A percentile compares a stretch with the other conserved stretches of the same genome.
These are phyloP conservation scores for Athrips mouffetella DNA, from an alignment of 2,888 invertebrate genomes.

Conservation along the genomic window DNA sequence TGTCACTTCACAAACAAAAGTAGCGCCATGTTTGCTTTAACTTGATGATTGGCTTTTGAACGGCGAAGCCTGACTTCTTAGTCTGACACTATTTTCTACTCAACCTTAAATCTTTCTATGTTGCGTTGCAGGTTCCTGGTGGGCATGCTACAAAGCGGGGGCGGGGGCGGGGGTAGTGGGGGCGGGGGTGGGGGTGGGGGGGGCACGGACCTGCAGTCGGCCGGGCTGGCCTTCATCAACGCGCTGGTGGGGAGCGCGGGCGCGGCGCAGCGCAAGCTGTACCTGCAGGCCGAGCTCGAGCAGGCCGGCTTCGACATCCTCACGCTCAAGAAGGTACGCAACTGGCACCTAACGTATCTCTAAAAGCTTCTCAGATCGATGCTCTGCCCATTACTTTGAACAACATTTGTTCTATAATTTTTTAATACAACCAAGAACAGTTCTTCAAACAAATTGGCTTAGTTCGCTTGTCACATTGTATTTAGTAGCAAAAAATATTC, in stretches of 20 bases:
- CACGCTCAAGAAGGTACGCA: constrained; percentile 76
- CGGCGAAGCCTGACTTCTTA: too few relatives aligned
- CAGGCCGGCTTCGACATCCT: constrained; percentile 87
- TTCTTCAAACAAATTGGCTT: too few relatives aligned
- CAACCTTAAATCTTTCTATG: neutral
- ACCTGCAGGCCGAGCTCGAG: constrained; percentile 90
- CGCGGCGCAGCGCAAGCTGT: constrained; percentile 85
- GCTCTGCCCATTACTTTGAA: too few relatives aligned
- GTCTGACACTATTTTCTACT: neutral
- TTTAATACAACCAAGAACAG: too few relatives aligned
- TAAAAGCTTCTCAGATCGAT: too few relatives aligned
- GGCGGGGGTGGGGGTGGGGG: constrained; percentile 86
- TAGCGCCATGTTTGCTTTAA: too few relatives aligned
- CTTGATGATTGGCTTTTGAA: neutral
- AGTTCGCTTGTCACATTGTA: too few relatives aligned
- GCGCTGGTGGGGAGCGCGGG: constrained; percentile 88
- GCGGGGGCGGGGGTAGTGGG: constrained; percentile 86
- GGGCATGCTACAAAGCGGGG: constrained; percentile 90
- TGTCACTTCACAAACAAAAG: too few relatives aligned
- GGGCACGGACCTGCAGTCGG: constrained; percentile 84
- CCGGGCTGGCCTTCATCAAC: constrained; percentile 91
- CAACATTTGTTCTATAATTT: too few relatives aligned
- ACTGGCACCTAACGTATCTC: neutral
- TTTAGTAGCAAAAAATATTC: too few relatives aligned
- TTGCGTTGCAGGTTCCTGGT: constrained; percentile 82